Percentiles rank a stretch among this genome's conserved stretches.
These are phyloP conservation scores for Drosophila truncata DNA, from an alignment of 1,140 invertebrate species.

Conservation along the genomic window DNA sequence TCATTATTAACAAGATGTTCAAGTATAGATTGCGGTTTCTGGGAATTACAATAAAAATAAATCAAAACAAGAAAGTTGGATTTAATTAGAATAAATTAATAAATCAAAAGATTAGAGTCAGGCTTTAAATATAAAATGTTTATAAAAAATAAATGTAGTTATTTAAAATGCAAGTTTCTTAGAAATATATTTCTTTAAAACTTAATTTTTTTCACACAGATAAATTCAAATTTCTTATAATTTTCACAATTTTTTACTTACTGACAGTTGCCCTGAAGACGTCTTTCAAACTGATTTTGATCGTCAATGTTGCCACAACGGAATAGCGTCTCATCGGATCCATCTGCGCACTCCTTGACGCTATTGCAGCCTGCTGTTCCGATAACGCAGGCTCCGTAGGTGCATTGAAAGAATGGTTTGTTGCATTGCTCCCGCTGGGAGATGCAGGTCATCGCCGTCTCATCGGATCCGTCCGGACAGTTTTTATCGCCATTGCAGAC, in stretches of 20 bases:
- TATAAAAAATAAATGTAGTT: background rate
- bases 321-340: constrained; percentile 88
- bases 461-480: constrained; percentile 88
- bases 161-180: background rate
- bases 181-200: background rate
- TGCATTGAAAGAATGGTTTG: constrained; percentile 86
- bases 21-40: background rate
- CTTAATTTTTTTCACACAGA: too few species aligned
- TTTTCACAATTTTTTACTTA: constrained; percentile 26
- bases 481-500: constrained; percentile 85
- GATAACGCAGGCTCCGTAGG: constrained; percentile 88
- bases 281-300: constrained; percentile 28
- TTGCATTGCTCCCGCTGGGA: constrained; percentile 83
- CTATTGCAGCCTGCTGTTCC: constrained; percentile 87
- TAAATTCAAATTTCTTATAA: background rate
- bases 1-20: background rate
- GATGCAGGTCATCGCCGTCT: constrained; percentile 83
- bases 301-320: constrained; percentile 55
- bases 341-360: constrained; percentile 88
- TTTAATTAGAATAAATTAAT: background rate
- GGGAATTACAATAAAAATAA: background rate
- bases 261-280: constrained; percentile 51
- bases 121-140: background rate
- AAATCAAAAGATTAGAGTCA: background rate
- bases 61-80: background rate